Evolutionary conservation across 2,797 vertebrate genomes (phyloP), one percentile per base, ranked within the genome.

Genomic region (Allobates femoralis): DNA sequence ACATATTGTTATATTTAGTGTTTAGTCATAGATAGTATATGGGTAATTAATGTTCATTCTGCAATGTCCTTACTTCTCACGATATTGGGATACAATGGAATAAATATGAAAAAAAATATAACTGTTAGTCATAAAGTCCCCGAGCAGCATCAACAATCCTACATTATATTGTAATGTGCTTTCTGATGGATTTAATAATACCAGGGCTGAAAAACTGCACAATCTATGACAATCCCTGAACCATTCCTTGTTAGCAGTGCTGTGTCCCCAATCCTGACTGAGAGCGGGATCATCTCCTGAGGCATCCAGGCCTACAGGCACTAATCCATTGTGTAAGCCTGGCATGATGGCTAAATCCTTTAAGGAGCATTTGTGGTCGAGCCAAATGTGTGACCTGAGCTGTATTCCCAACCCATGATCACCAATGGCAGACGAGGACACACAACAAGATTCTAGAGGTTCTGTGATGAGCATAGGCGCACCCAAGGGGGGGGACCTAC

Each of bases 141-240:
- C 8, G 2, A 67, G 21, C 23, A 16, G 5, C 3, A n/a, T 6
- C 37, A 7, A 21, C 26, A 50, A 73, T 41, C n/a, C 37, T 50
- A 56, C 46, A 26, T 56, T 55, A 77, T 55, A 56, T 77, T 30
- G 16, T 32, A 53, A 56, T 56, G 23, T 77, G 2, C 3, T 23
- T 55, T 3, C 32, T 4, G 3, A 21, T 18, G 37, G 60, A 50
- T 28, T 69, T 16, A 69, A 50, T n/a, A 34, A 51, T 55, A 69
- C 51, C 62, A 67, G 64, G 1, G 46, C 34, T 3, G 46, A 67
- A 51, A 28, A 58, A 58, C 50, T 18, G 18, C 34, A 50, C 55
- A 37, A 21, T 77, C 60, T 78, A 16, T 41, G 51, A 18, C 37
- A 83, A 83, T 87, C 86, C 81, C 37, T 81, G 79, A 83, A 77